phyloP scores from a whole-genome alignment of 2,888 invertebrate species.

The Empis stercorea region DNA sequence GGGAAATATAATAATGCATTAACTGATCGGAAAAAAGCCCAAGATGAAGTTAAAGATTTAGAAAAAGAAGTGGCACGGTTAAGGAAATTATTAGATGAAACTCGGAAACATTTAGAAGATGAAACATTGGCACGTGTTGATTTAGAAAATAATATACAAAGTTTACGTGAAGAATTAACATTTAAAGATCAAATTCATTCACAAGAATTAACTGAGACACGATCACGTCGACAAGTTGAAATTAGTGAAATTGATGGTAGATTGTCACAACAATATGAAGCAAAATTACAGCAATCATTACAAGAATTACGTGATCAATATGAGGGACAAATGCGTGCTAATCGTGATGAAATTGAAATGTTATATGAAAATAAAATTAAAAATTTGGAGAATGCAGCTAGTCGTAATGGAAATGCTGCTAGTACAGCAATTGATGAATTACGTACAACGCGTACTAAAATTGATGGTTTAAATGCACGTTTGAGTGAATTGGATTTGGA shows the following conservation, averaged over 20 bases:
- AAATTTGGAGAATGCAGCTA: constrained; percentile 59
- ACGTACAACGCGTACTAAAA: constrained; percentile 58
- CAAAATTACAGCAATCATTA: constrained; percentile 78
- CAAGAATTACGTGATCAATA: constrained; percentile 88
- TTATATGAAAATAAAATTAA: constrained; percentile 49
- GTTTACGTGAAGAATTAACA: constrained; percentile 76
- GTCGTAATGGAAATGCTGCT: constrained; percentile 58
- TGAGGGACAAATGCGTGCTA: constrained; percentile 75
- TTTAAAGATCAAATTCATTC: constrained; percentile 81
- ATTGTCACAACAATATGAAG: constrained; percentile 87
- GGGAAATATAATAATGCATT: constrained; percentile 65
- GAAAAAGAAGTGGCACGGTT: constrained; percentile 63
- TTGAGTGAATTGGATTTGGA: constrained; percentile 65
- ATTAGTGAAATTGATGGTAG: constrained; percentile 91
- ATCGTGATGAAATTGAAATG: constrained; percentile 81
- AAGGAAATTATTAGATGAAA: constrained; percentile 62
- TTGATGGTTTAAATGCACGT: constrained; percentile 59
- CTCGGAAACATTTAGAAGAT: constrained; percentile 81
- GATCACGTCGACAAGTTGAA: constrained; percentile 76
- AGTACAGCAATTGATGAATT: constrained; percentile 71
- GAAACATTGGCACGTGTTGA: constrained; percentile 90
- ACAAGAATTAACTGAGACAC: constrained; percentile 81
- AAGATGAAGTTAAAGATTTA: constrained; percentile 62
- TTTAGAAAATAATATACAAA: constrained; percentile 85
- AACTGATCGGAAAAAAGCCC: constrained; percentile 67